Evolutionary conservation across 2,888 invertebrate species (phyloP).

Genomic region (Drosophila infuscata): DNA sequence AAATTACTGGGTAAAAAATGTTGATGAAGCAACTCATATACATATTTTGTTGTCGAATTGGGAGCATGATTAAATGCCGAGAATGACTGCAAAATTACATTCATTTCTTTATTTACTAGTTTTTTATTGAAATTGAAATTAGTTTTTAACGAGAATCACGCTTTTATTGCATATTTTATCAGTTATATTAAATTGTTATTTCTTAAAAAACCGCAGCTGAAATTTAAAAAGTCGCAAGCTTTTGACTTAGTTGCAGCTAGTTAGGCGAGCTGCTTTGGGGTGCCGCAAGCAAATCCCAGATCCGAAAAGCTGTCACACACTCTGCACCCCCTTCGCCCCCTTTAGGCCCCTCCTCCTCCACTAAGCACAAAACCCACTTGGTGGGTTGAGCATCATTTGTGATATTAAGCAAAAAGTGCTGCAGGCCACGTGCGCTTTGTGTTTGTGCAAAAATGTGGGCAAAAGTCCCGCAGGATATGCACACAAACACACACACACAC

Average conservation of each 20-base stretch:
- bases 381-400: constrained; percentile 31
- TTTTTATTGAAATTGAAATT: constrained; percentile 38
- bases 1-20: constrained; percentile 66
- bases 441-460: constrained; percentile 37
- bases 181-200: neutral
- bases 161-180: constrained; percentile 1
- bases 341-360: neutral
- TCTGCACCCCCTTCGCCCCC: neutral
- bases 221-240: constrained; percentile 9
- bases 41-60: constrained; percentile 67
- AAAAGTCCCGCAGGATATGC: constrained; percentile 45
- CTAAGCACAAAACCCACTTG: constrained; percentile 10
- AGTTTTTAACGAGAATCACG: constrained; percentile 49
- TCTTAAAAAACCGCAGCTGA: neutral
- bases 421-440: constrained; percentile 44
- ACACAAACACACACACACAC: constrained; percentile 16
- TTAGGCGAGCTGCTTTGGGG: constrained; percentile 13
- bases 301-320: constrained; percentile 25
- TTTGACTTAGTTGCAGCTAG: constrained; percentile 32
- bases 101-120: constrained; percentile 38
- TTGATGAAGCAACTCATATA: constrained; percentile 64
- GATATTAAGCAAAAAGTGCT: constrained; percentile 42
- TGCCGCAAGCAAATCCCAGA: constrained; percentile 25
- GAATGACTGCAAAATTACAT: constrained; percentile 53
- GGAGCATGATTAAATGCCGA: constrained; percentile 67